phyloP scores from a whole-genome alignment of 2,113 vertebrate genomes.

The Actenoides lindsayi region DNA sequence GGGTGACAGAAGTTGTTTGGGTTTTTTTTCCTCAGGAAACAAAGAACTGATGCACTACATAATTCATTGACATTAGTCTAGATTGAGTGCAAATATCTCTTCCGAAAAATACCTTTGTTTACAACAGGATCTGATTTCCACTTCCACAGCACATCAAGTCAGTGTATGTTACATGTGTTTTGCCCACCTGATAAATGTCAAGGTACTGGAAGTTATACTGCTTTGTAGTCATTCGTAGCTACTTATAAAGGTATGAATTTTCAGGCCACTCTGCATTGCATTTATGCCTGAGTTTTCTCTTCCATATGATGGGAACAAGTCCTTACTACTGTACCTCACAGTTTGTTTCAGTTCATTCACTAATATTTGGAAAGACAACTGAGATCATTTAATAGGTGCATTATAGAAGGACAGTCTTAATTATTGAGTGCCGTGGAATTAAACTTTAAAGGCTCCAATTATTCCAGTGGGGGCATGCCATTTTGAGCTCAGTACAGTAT shows the following conservation, averaged over 20 bases:
- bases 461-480: neutral
- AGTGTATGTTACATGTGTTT: neutral
- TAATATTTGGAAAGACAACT: neutral
- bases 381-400: neutral
- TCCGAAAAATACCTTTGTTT: neutral
- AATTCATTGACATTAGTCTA: neutral
- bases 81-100: neutral
- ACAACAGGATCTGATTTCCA: neutral
- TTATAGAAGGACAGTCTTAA: neutral
- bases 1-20: neutral
- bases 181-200: neutral
- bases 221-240: neutral
- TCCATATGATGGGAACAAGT: neutral
- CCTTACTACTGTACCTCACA: neutral
- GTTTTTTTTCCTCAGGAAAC: neutral
- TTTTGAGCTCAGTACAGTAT: constrained; percentile 16
- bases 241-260: neutral
- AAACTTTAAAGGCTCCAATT: constrained; percentile 36
- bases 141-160: neutral
- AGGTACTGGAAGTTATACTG: neutral
- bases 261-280: neutral
- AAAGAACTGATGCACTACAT: neutral
- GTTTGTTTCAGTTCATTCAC: neutral
- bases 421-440: constrained; percentile 18
- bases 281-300: neutral